Conservation (phyloP, 2,797 vertebrate species). For the Aphelocoma californica region DNA sequence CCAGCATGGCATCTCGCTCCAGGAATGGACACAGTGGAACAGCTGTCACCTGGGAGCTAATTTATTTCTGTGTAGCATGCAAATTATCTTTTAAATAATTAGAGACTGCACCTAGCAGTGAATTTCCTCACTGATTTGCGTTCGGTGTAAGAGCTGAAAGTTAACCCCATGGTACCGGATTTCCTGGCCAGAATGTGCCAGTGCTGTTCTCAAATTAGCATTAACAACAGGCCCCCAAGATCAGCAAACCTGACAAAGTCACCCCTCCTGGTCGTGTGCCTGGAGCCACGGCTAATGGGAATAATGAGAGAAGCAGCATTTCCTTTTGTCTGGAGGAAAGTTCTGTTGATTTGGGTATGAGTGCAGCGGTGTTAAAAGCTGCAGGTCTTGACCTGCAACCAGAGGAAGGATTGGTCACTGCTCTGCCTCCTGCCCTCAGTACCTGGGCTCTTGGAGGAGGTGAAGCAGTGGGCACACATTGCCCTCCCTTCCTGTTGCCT, state of each 20-base stretch:
- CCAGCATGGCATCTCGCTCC: constrained; percentile 27
- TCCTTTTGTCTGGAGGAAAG: neutral
- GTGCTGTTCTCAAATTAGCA: constrained; percentile 24
- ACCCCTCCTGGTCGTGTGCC: neutral
- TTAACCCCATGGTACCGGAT: constrained; percentile 39
- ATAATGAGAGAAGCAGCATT: neutral
- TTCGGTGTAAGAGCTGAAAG: neutral
- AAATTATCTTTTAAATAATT: constrained; percentile 69
- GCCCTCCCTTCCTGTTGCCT: neutral
- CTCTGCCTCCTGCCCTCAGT: neutral
- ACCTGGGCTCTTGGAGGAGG: neutral
- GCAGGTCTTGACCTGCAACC: neutral
- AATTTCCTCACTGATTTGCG: constrained; percentile 55
- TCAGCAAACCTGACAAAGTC: neutral
- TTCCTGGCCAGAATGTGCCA: constrained; percentile 8
- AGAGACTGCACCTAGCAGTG: constrained; percentile 46
- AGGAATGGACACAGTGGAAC: constrained; percentile 41
- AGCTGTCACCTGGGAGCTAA: constrained; percentile 69
- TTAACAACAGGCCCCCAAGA: neutral
- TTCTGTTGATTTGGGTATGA: neutral
- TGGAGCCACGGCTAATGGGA: neutral
- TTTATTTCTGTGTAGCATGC: constrained; percentile 66
- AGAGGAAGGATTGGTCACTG: neutral
- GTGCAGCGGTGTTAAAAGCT: neutral
- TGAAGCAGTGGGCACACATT: neutral